phyloP scores from a whole-genome alignment of 2,888 invertebrate species.

The Lycia hirtaria region DNA sequence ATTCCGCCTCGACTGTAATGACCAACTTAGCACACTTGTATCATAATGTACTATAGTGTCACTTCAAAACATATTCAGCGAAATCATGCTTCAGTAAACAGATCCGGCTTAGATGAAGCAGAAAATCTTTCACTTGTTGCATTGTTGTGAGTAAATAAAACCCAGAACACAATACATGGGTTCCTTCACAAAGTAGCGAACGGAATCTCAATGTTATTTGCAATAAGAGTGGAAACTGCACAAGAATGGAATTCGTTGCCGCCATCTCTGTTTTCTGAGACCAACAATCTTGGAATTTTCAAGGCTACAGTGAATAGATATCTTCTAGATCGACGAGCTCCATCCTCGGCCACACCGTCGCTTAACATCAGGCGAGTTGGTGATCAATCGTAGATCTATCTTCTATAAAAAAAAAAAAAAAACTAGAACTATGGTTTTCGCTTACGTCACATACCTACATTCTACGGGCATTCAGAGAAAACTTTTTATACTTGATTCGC shows the following conservation, averaged over 20 bases:
- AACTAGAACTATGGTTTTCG: constrained; percentile 14
- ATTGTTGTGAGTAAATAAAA: constrained; percentile 1
- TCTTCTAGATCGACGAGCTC: too few relatives aligned
- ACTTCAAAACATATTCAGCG: neutral
- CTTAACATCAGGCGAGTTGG: too few relatives aligned
- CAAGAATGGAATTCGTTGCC: too few relatives aligned
- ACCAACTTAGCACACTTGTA: too few relatives aligned
- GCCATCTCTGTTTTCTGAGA: too few relatives aligned
- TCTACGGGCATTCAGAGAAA: neutral
- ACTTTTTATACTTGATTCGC: neutral
- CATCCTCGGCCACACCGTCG: too few relatives aligned
- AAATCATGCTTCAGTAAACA: neutral
- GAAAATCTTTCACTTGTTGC: constrained; percentile 3
- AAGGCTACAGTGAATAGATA: too few relatives aligned
- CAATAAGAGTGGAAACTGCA: constrained; percentile 14
- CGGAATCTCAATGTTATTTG: constrained; percentile 11
- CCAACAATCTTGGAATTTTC: too few relatives aligned
- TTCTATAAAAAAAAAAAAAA: too few relatives aligned
- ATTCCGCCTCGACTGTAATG: too few relatives aligned
- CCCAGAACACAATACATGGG: constrained; percentile 2
- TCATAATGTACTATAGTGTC: too few relatives aligned
- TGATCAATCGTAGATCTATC: too few relatives aligned
- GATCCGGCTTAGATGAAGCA: neutral
- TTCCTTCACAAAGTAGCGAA: neutral
- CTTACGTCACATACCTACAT: constrained; percentile 11